Conservation (phyloP, 2,797 vertebrate genomes). For the Sciurus vulgaris region DNA sequence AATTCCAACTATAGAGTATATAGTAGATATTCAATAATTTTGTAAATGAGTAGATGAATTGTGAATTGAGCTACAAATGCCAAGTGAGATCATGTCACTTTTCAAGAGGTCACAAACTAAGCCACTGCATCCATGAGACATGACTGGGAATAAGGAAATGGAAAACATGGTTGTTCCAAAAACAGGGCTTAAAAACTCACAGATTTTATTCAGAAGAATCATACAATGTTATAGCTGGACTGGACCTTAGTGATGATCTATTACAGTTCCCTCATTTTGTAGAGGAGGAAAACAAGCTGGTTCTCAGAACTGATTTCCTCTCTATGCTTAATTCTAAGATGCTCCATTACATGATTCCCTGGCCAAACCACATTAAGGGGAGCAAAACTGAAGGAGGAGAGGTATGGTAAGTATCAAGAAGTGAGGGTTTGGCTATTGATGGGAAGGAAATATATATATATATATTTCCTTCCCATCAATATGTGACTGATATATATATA, state of each 20-base stretch:
- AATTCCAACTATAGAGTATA: background rate
- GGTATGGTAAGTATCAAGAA: constrained; percentile 2
- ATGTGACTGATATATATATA: background rate
- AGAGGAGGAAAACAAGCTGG: constrained; percentile 9
- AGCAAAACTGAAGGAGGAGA: constrained; percentile 19
- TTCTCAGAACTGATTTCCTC: constrained; percentile 45
- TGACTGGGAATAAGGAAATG: constrained; percentile 52
- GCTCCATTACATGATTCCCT: constrained; percentile 41
- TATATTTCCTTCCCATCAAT: too few species aligned
- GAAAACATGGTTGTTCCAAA: constrained; percentile 13
- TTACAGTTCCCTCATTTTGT: background rate
- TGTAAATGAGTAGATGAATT: constrained; percentile 45
- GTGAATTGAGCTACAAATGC: constrained; percentile 11
- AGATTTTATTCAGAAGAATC: constrained; percentile 28
- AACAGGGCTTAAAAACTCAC: background rate
- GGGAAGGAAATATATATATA: background rate
- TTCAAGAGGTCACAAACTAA: constrained; percentile 36
- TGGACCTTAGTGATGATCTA: background rate
- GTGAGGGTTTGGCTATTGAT: background rate
- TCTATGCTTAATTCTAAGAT: constrained; percentile 37
- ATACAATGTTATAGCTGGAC: background rate
- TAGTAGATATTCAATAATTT: constrained; percentile 3
- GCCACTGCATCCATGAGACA: constrained; percentile 40
- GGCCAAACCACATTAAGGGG: constrained; percentile 1
- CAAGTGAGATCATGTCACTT: constrained; percentile 57